These are phyloP conservation scores for Axea sp. DNA, from an alignment of 2,888 invertebrate genomes.

Conservation along the genomic window DNA sequence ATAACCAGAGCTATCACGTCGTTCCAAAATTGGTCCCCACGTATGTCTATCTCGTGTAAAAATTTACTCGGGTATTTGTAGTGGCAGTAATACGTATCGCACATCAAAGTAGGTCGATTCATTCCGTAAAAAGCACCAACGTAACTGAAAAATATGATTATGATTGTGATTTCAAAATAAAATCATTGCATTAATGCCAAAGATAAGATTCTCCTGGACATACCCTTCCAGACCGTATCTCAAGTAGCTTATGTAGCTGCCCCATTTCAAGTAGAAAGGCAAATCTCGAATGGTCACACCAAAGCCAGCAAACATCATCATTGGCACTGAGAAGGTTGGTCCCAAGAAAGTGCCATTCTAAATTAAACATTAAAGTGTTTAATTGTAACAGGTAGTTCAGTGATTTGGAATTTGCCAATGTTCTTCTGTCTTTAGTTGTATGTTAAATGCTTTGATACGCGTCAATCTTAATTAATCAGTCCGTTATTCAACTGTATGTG, in stretches of 20 bases:
- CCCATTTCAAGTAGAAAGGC: constrained; percentile 92
- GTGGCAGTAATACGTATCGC: constrained; percentile 87
- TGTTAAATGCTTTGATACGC: too few relatives aligned
- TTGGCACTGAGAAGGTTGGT: constrained; percentile 93
- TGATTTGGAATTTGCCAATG: too few relatives aligned
- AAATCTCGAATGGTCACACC: constrained; percentile 93
- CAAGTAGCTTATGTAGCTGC: constrained; percentile 94
- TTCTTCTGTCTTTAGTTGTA: too few relatives aligned
- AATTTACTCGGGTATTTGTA: constrained; percentile 91
- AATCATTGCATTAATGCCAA: too few relatives aligned
- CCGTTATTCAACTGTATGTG: too few relatives aligned
- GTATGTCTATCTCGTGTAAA: constrained; percentile 89
- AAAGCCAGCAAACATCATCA: constrained; percentile 98
- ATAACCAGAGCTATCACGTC: constrained; percentile 87
- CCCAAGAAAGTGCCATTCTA: constrained; percentile 97
- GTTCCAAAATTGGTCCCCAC: constrained; percentile 90
- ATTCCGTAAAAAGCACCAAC: constrained; percentile 92
- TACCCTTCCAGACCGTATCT: constrained; percentile 94
- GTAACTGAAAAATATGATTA: constrained; percentile 75
- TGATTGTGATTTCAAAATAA: too few relatives aligned
- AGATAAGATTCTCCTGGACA: too few relatives aligned
- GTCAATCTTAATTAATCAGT: too few relatives aligned
- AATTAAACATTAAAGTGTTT: too few relatives aligned
- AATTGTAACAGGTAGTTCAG: too few relatives aligned
- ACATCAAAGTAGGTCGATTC: constrained; percentile 87